Evolutionary conservation across 2,888 invertebrate genomes (phyloP), one percentile per base, ranked within the genome.

Genomic region (Agrochola lychnidis): DNA sequence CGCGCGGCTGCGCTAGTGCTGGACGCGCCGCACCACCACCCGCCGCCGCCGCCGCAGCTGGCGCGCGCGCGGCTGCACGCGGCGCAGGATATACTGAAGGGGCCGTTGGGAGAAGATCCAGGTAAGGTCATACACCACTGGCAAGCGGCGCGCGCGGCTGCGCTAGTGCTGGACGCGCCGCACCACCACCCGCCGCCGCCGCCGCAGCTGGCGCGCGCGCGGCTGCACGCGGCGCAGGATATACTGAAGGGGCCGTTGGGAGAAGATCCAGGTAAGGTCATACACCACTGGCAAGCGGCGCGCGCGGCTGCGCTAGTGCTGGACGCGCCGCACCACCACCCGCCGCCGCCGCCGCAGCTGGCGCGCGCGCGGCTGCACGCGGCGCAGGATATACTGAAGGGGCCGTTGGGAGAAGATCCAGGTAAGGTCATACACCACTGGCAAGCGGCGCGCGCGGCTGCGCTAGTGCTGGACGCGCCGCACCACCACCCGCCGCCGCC

Each of bases 1-100:
- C 95, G 99, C 30, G 98, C 99, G 0, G 96, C 97, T 0, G 97
- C 98, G 10, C 97, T 98, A n/a, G 98, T 99, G 97, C 94, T 99
- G 79, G 98, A 98, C 92, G 98, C 98, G 0, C 97, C 88, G n/a
- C 82, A 78, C 1, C 81, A 79, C 3, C 81, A 74, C 10, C 97
- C 69, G 97, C 98, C 53, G 96, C 98, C 67, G 1, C 97, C 98
- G 22, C 97, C 97, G 1, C 97, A 97, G 16, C 94, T 99, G 5
- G 98, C 98, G 7, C 98, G 98, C 85, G 98, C 99, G 0, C 98
- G 99, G 89, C 97, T 99, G 12, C 97, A 97, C 2, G 98, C 99
- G 0, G 98, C 99, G 5, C 98, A 98, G 91, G 98, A 98, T 92
- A 97, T 99, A 66, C 88, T 96, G 40, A 91, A 92, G 40, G 96